These are phyloP conservation scores for Muntiacus muntjak DNA, from an alignment of 2,113 vertebrate species.

Conservation along the genomic window DNA sequence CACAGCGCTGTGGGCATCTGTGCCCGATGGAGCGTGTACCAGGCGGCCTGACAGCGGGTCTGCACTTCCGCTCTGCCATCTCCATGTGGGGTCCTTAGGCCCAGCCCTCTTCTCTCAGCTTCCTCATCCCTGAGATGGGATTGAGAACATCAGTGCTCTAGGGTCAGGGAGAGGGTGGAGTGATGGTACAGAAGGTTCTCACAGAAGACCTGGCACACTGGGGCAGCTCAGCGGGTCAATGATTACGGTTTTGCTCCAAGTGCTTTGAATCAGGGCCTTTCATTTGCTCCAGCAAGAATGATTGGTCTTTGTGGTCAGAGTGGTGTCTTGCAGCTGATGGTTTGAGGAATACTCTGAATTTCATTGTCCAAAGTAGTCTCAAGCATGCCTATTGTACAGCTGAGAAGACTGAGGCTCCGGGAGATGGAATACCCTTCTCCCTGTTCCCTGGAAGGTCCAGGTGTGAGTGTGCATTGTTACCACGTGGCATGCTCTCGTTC, in stretches of 20 bases:
- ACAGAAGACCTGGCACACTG: accelerated
- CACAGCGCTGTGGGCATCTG: neutral
- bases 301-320: neutral
- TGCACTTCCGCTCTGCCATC: accelerated
- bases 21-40: neutral
- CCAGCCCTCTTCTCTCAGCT: neutral
- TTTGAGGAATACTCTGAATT: neutral
- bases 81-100: accelerated
- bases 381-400: neutral
- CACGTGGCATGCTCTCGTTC: accelerated
- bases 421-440: accelerated
- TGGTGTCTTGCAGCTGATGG: neutral
- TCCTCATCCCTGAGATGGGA: neutral
- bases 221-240: accelerated
- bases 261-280: accelerated
- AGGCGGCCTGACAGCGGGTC: accelerated
- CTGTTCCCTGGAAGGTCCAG: accelerated
- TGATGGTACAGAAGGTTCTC: accelerated
- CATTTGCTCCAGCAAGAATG: accelerated
- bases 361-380: neutral
- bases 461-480: neutral
- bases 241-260: accelerated
- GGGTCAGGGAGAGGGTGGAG: accelerated
- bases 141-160: accelerated
- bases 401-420: neutral